Evolutionary conservation across 35 echinoderm and acorn worm genomes (phyloP).

Genomic region (Apostichopus japonicus): DNA sequence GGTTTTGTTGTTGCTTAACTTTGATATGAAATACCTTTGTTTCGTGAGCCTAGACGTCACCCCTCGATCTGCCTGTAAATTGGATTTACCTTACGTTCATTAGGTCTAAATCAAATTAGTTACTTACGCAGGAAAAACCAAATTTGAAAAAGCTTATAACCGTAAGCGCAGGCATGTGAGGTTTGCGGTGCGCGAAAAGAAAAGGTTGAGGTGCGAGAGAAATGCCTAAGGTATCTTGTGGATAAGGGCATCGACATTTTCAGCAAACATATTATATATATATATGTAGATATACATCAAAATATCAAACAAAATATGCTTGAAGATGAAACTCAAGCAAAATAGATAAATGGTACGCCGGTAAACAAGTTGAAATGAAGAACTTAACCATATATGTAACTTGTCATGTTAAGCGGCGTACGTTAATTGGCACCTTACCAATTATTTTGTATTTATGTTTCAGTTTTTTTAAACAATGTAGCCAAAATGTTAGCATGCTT

Average conservation of each 20-base stretch:
- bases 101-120: constrained; percentile 50
- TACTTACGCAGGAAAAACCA: constrained; percentile 48
- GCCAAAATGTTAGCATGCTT: too few relatives aligned
- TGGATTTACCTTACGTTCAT: constrained; percentile 46
- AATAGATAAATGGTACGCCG: too few relatives aligned
- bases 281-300: too few relatives aligned
- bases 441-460: too few relatives aligned
- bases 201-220: background rate
- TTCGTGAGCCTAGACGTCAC: constrained; percentile 30
- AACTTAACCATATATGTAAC: too few relatives aligned
- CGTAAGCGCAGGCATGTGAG: constrained; percentile 29
- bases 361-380: too few relatives aligned
- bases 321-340: too few relatives aligned
- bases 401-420: too few relatives aligned
- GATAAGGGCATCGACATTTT: background rate
- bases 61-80: constrained; percentile 33
- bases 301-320: too few relatives aligned
- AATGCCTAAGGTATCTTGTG: background rate
- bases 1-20: background rate
- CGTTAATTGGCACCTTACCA: too few relatives aligned
- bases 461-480: too few relatives aligned
- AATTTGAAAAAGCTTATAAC: constrained; percentile 53
- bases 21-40: constrained; percentile 46
- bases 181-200: background rate
- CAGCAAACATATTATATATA: too few relatives aligned